Evolutionary conservation across 2,113 vertebrate species (phyloP), one percentile per base, ranked within the genome.

Genomic region (Formicarius rufipectus): DNA sequence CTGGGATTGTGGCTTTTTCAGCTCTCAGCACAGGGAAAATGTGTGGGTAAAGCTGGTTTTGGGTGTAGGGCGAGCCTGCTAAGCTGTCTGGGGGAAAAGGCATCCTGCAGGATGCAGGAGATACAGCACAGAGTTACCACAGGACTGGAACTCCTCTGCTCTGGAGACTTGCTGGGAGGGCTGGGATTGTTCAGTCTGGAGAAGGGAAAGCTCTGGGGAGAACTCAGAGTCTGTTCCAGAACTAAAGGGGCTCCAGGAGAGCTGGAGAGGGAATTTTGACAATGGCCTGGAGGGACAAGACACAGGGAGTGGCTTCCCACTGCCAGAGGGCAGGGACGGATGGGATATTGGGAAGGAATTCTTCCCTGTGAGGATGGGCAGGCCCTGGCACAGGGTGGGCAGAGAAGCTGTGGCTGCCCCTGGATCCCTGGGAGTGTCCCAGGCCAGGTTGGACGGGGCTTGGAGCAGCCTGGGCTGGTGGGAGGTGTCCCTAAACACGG

Each of bases 161-260:
- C 35, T 62, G 63, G 39, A 64, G 20, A 40, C 62, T 44, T n/a
- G 2, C 39, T 21, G 60, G 62, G 40, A 40, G 42, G 47, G 19
- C 6, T 37, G 86, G 23, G 10, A 8, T 1, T 20, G 19, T 1
- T 33, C 50, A 40, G n/a, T 3, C 17, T 40, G 35, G 5, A 55
- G 14, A 62, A 1, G 17, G 2, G 6, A 35, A 49, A 15, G 40
- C 1, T 68, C 25, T 24, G 45, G 40, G 25, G 20, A 55, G 47
- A 62, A 0, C 62, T 62, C 21, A 76, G 62, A 35, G n/a, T 9
- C 14, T 15, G 7, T 60, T 0, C 0, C n/a, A 55, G 47, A 0
- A 4, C 53, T 35, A 0, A 53, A 68, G 28, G 33, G 11, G 28
- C 45, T 69, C 55, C n/a, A 47, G 21, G 21, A 76, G 30, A 68